These are phyloP conservation scores for Eremobia ochroleuca DNA, from an alignment of 2,888 invertebrate species.

Conservation along the genomic window DNA sequence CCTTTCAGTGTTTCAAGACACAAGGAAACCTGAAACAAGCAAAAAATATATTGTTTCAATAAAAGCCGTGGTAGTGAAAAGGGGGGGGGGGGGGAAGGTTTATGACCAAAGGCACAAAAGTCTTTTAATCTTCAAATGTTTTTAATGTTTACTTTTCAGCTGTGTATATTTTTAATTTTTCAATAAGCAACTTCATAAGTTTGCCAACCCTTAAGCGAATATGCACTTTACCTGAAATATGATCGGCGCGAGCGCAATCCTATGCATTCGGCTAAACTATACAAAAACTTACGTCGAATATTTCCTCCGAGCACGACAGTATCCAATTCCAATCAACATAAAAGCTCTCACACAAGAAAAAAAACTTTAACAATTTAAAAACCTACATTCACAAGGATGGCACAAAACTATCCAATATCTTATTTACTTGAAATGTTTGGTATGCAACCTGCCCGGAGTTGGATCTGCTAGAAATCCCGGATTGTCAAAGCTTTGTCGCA, in stretches of 20 bases:
- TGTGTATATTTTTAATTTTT: background rate
- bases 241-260: background rate
- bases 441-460: conserved; percentile 72
- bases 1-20: conserved; percentile 32
- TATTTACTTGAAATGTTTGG: conserved; percentile 77
- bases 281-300: background rate
- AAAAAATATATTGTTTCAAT: conserved; percentile 13
- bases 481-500: conserved; percentile 86
- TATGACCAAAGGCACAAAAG: background rate
- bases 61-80: too few relatives aligned
- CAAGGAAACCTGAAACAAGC: conserved; percentile 52
- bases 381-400: conserved; percentile 49
- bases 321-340: conserved; percentile 30
- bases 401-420: conserved; percentile 65
- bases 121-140: background rate
- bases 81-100: too few relatives aligned
- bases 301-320: background rate
- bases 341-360: conserved; percentile 21
- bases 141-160: background rate
- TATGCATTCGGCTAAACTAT: background rate
- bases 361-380: conserved; percentile 58
- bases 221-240: background rate
- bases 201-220: background rate
- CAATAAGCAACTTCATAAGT: background rate
- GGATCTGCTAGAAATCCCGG: conserved; percentile 71